Evolutionary conservation across 2,888 invertebrate species (phyloP).

Genomic region (Sthenelais limicola): DNA sequence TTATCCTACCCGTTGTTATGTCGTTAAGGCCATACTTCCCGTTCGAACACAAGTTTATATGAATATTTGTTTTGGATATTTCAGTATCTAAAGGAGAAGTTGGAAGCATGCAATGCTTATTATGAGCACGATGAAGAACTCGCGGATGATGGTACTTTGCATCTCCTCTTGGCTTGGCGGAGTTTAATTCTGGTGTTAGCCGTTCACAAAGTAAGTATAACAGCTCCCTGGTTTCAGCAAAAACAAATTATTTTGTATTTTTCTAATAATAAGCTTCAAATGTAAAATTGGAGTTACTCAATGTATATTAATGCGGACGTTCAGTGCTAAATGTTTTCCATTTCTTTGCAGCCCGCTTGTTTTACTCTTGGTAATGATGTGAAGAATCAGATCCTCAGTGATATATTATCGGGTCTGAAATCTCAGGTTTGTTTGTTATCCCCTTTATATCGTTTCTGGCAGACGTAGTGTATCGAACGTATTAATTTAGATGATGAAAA

Average conservation of each 20-base stretch:
- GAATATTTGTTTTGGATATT: not conserved
- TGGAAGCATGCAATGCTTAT: not conserved
- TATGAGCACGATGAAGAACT: slow-evolving; percentile 45
- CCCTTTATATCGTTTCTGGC: too few relatives aligned
- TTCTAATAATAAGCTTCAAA: too few relatives aligned
- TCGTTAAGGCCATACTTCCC: not conserved
- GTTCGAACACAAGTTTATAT: not conserved
- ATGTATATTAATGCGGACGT: not conserved
- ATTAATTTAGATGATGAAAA: too few relatives aligned
- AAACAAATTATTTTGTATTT: too few relatives aligned
- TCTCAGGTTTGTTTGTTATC: slow-evolving; percentile 57
- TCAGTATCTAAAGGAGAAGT: slow-evolving; percentile 46
- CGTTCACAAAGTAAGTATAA: slow-evolving; percentile 60
- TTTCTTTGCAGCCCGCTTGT: slow-evolving; percentile 52
- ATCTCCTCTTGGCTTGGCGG: slow-evolving; percentile 66
- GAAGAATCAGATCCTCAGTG: slow-evolving; percentile 54
- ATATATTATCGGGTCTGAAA: slow-evolving; percentile 61
- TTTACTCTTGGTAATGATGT: not conserved
- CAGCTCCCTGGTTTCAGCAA: too few relatives aligned
- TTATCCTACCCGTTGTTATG: slow-evolving; percentile 8
- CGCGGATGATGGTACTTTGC: slow-evolving; percentile 58
- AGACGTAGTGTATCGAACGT: too few relatives aligned
- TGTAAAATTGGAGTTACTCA: not conserved
- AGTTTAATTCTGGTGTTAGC: slow-evolving; percentile 62
- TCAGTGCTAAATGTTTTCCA: not conserved